Percentiles rank a stretch among this genome's conserved stretches.
These are phyloP conservation scores for Taxidea taxus DNA, from an alignment of 2,113 vertebrate genomes.

Conservation along the genomic window DNA sequence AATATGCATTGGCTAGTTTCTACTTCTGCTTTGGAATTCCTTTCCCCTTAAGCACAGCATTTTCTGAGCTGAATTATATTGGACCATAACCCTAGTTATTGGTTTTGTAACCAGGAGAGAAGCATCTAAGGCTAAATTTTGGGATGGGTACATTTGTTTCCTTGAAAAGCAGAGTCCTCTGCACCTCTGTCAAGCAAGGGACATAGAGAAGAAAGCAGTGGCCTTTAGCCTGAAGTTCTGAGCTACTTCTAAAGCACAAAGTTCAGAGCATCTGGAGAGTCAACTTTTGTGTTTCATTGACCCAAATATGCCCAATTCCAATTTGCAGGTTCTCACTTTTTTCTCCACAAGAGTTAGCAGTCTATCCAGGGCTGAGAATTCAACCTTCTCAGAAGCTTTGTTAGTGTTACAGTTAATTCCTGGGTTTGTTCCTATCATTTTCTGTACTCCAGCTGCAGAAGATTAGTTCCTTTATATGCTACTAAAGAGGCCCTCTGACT, in stretches of 20 bases:
- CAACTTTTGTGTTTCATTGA: not conserved
- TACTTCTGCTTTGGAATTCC: not conserved
- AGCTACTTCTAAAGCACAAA: not conserved
- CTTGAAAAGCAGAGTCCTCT: not conserved
- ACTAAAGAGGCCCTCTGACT: not conserved
- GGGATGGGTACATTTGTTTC: not conserved
- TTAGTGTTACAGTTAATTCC: not conserved
- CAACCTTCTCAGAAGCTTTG: not conserved
- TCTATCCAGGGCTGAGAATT: not conserved
- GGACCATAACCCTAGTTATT: not conserved
- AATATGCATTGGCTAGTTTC: not conserved
- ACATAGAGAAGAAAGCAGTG: not conserved
- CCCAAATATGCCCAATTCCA: not conserved
- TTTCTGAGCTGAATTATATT: not conserved
- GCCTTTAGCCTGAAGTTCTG: not conserved
- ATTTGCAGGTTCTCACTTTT: not conserved
- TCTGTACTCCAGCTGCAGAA: not conserved
- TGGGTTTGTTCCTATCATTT: not conserved
- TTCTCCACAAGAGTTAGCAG: not conserved
- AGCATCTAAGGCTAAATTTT: not conserved
- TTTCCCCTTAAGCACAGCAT: not conserved
- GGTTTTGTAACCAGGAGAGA: not conserved
- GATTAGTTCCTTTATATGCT: not conserved
- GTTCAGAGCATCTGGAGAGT: not conserved
- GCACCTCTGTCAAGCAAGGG: not conserved